phyloP scores from a whole-genome alignment of 1,140 invertebrate genomes.

The Drepana arcuata region DNA sequence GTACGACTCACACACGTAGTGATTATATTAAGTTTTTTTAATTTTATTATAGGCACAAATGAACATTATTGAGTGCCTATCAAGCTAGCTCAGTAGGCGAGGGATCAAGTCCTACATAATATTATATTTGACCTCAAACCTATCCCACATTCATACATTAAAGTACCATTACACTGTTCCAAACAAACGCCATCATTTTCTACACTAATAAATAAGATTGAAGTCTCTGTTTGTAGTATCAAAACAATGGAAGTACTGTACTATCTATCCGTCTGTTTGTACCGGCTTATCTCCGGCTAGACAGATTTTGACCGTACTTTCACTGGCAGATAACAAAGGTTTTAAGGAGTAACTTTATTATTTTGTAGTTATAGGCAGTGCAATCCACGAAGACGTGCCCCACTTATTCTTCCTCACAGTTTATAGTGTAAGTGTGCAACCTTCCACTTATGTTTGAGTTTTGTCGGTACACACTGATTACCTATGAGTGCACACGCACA shows the following conservation, averaged over 20 bases:
- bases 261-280: background rate
- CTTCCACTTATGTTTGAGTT: background rate
- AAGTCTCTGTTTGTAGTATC: too few species aligned
- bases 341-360: background rate
- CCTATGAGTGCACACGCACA: background rate
- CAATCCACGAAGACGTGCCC: too few species aligned
- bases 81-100: conserved; percentile 26
- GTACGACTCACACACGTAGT: conserved; percentile 22
- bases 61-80: conserved; percentile 39
- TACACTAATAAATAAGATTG: too few species aligned
- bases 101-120: conserved; percentile 49
- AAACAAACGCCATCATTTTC: too few species aligned
- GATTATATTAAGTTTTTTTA: conserved; percentile 25
- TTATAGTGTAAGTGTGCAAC: too few species aligned
- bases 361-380: background rate
- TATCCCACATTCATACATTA: too few species aligned
- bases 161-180: too few species aligned
- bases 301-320: conserved; percentile 8
- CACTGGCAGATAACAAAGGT: background rate
- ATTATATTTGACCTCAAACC: conserved; percentile 6
- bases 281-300: background rate
- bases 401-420: too few species aligned
- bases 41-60: conserved; percentile 56
- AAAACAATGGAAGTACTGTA: background rate
- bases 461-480: background rate